Evolutionary conservation across 2,888 invertebrate genomes (phyloP), one percentile per base, ranked within the genome.

Genomic region (Hyposoter didymator): DNA sequence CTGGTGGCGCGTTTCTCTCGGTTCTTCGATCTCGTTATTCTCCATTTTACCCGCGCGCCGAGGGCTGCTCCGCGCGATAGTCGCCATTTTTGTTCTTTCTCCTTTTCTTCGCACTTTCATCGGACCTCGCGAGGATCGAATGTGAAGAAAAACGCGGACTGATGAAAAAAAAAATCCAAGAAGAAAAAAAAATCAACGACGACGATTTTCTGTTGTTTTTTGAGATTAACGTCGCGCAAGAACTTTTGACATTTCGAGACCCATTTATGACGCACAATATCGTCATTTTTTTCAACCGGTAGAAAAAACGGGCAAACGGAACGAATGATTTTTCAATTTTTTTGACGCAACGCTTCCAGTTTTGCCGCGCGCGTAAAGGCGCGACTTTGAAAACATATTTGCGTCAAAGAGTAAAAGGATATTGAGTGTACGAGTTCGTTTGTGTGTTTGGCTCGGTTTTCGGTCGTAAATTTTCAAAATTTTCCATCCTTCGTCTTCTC

Each of bases 401-500:
- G 59, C 39, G 32, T 32, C 8, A 64, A 43, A n/a, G 64, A 66
- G 62, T 49, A 49, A 22, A n/a, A 52, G 43, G 59, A 59, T 59
- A n/a, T n/a, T n/a, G n/a, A n/a, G 5, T 28, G 69, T 49, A 19
- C 28, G 10, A 47, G 12, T 69, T 22, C 19, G 39, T 43, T 73
- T 32, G 47, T 64, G 62, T 62, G 75, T 78, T 69, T 55, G 19
- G 52, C 62, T 59, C 55, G 69, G 82, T 75, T 62, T 43, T 47
- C 19, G 47, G 81, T 76, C 80, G 67, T 84, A 84, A 84, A 84
- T 84, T 81, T 70, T 12, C 2, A 75, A 78, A 69, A 28, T 69
- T 32, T 55, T 12, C 80, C 75, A 35, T 64, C 35, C 39, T 35
- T 19, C 47, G 17, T 55, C 45, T 28, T 43, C 28, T 35, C n/a